A percentile compares a stretch with the other conserved stretches of the same genome.
Conservation (phyloP, 2,113 vertebrate species). For the Tachysurus fulvidraco region DNA sequence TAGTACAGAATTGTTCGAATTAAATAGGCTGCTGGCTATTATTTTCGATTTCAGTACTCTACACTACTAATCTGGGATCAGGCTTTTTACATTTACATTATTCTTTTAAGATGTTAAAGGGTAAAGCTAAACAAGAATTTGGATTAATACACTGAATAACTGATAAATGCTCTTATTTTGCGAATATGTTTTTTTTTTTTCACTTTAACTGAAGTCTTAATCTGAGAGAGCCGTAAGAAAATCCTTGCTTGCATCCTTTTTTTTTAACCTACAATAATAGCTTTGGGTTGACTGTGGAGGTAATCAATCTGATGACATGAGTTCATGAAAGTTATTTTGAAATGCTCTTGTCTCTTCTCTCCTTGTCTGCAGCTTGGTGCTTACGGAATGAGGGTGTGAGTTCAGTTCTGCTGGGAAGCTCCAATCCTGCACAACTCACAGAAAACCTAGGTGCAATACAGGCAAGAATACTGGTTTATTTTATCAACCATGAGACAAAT, state of each 20-base stretch:
- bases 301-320: neutral
- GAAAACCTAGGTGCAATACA: conserved; percentile 97
- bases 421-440: conserved; percentile 88
- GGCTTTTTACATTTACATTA: neutral
- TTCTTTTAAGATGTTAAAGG: neutral
- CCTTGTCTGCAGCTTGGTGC: conserved; percentile 85
- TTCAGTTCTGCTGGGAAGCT: conserved; percentile 92
- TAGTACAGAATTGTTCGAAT: neutral
- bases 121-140: neutral
- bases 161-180: neutral
- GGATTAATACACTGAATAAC: neutral
- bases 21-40: neutral
- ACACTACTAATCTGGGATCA: neutral
- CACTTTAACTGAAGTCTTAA: neutral
- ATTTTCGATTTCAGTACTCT: neutral
- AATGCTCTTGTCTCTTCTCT: neutral
- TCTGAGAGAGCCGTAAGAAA: neutral
- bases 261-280: neutral
- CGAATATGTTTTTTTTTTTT: no score
- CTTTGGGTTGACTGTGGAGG: neutral
- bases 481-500: neutral
- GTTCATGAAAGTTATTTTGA: neutral
- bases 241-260: neutral
- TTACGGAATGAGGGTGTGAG: conserved; percentile 95
- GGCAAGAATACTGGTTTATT: conserved; percentile 68